A percentile compares a stretch with the other conserved stretches of the same genome.
phyloP scores from a whole-genome alignment of 2,113 vertebrate genomes.

The Otus sunia region DNA sequence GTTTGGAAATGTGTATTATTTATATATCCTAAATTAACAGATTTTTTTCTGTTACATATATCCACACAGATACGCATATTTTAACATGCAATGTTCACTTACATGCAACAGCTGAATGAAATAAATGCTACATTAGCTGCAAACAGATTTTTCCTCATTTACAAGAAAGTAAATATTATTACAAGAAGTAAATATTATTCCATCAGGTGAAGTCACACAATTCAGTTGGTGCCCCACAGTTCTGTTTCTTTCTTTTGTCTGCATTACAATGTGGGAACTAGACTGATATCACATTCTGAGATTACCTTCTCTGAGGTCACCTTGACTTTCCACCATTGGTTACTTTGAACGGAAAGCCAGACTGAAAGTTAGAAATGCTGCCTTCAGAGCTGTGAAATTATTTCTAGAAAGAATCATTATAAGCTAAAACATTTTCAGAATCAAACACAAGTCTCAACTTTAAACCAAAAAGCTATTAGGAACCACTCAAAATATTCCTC shows the following conservation, averaged over 20 bases:
- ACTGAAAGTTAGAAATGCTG: neutral
- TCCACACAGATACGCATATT: neutral
- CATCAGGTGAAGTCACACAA: neutral
- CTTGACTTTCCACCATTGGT: neutral
- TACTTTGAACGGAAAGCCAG: neutral
- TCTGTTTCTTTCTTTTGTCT: neutral
- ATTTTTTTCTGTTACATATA: neutral
- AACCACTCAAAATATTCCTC: neutral
- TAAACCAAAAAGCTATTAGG: neutral
- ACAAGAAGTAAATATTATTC: neutral
- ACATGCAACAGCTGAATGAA: neutral
- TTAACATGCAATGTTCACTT: neutral
- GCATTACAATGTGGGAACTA: neutral
- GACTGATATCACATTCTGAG: neutral
- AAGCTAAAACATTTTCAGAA: neutral
- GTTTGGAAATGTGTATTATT: neutral
- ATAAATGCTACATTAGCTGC: neutral
- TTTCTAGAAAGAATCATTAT: neutral
- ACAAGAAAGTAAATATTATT: neutral
- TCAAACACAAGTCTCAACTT: neutral
- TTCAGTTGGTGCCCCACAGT: neutral
- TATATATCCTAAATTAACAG: neutral
- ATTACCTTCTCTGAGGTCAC: neutral
- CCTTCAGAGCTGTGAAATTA: neutral
- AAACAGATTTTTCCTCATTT: neutral